These are phyloP conservation scores for Drosophila ercepeae DNA, from an alignment of 1,140 invertebrate species.

Conservation along the genomic window DNA sequence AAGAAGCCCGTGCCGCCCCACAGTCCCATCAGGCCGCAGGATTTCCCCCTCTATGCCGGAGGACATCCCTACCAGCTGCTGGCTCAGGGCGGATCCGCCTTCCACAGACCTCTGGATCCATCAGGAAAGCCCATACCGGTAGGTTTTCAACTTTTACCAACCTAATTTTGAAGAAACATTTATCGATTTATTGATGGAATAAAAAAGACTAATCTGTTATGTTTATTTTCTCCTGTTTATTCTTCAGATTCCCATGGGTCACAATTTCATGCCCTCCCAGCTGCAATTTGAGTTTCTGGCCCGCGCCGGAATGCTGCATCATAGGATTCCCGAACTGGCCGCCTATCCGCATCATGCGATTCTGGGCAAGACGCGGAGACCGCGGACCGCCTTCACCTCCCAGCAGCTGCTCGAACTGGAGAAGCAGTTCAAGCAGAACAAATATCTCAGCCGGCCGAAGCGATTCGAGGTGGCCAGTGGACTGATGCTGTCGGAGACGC, in stretches of 20 bases:
- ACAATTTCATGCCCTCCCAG: slow-evolving; percentile 87
- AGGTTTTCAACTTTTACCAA: slow-evolving; percentile 17
- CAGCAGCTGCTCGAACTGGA: slow-evolving; percentile 99
- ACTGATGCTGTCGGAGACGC: slow-evolving; percentile 98
- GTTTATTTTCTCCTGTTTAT: not conserved
- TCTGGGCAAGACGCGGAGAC: slow-evolving; percentile 96
- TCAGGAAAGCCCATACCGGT: slow-evolving; percentile 83
- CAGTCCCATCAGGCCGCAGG: slow-evolving; percentile 77
- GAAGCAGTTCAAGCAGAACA: slow-evolving; percentile 99
- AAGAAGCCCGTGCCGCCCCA: slow-evolving; percentile 82
- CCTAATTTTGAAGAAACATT: too few relatives aligned
- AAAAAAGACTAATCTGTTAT: not conserved
- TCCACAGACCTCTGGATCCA: slow-evolving; percentile 79
- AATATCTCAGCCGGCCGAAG: slow-evolving; percentile 98
- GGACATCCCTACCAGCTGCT: slow-evolving; percentile 82
- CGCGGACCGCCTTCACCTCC: slow-evolving; percentile 98
- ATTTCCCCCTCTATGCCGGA: slow-evolving; percentile 82
- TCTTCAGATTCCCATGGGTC: slow-evolving; percentile 77
- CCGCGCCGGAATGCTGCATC: slow-evolving; percentile 93
- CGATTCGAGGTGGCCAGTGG: slow-evolving; percentile 99
- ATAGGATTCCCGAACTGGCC: slow-evolving; percentile 90
- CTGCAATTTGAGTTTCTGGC: slow-evolving; percentile 94
- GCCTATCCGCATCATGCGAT: slow-evolving; percentile 88
- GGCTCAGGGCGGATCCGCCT: slow-evolving; percentile 77
- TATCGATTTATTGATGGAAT: too few relatives aligned